Conservation (phyloP, 1,140 invertebrate genomes). For the Zaprionus inermis region DNA sequence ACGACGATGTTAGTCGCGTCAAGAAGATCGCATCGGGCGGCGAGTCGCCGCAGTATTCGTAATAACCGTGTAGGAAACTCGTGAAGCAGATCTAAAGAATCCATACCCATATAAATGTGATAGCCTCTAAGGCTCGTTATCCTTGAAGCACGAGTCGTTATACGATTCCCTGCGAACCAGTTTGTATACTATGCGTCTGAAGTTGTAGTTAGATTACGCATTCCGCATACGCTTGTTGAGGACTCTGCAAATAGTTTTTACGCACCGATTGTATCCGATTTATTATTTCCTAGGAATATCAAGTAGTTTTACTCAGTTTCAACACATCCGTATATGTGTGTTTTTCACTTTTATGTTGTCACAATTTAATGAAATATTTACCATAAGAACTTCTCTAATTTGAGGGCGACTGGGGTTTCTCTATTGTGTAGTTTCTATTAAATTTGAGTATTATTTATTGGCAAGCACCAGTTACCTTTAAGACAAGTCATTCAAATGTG, state of each 20-base stretch:
- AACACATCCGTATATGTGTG: background rate
- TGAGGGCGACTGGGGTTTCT: constrained; percentile 11
- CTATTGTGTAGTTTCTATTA: constrained; percentile 8
- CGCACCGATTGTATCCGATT: constrained; percentile 33
- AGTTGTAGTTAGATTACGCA: constrained; percentile 31
- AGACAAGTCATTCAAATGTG: constrained; percentile 29
- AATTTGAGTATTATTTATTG: constrained; percentile 12
- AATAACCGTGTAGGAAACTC: constrained; percentile 18
- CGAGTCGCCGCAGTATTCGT: constrained; percentile 81
- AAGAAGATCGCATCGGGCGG: constrained; percentile 82
- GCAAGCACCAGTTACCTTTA: constrained; percentile 19
- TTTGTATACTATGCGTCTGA: constrained; percentile 26
- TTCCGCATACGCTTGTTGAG: constrained; percentile 36
- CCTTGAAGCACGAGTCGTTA: constrained; percentile 57
- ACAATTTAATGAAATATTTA: background rate
- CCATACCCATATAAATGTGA: constrained; percentile 61
- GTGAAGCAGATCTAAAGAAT: constrained; percentile 41
- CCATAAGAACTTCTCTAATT: background rate
- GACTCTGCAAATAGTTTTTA: constrained; percentile 57
- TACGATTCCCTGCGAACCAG: constrained; percentile 41
- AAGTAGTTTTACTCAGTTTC: constrained; percentile 11
- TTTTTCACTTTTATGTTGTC: background rate
- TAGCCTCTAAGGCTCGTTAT: constrained; percentile 77
- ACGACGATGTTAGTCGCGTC: constrained; percentile 89
- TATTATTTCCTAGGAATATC: constrained; percentile 11